These are phyloP conservation scores for Drosophila parthenogenetica DNA, from an alignment of 2,888 invertebrate species.

Conservation along the genomic window DNA sequence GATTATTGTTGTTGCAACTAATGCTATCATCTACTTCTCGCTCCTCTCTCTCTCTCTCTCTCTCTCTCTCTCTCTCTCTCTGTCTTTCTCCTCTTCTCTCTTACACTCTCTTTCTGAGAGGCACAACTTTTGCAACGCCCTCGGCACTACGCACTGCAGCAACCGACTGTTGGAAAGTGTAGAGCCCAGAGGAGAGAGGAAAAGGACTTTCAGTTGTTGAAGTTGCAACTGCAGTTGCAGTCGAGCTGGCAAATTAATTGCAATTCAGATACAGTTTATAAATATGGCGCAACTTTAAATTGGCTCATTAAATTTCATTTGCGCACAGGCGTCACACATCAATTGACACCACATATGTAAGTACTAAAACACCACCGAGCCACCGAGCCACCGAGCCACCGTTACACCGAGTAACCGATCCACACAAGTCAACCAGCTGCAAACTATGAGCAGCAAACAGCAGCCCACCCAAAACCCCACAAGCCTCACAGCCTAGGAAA, in stretches of 20 bases:
- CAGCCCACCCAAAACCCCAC: too few relatives aligned
- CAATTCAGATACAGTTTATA: constrained; percentile 73
- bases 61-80: neutral
- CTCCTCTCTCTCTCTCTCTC: neutral
- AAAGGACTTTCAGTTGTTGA: neutral
- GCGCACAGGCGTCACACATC: constrained; percentile 70
- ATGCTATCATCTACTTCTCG: neutral
- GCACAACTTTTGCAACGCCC: constrained; percentile 11
- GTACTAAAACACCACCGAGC: constrained; percentile 31
- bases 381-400: constrained; percentile 13
- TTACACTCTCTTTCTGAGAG: neutral
- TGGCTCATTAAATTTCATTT: constrained; percentile 78
- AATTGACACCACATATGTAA: constrained; percentile 66
- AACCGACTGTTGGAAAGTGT: neutral
- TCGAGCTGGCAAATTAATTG: constrained; percentile 61
- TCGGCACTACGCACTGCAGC: constrained; percentile 24
- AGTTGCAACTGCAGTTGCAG: constrained; percentile 38
- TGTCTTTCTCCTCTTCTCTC: neutral
- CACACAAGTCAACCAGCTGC: too few relatives aligned
- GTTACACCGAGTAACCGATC: too few relatives aligned
- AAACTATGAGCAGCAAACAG: too few relatives aligned
- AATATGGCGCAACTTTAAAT: constrained; percentile 73
- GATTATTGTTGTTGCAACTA: constrained; percentile 20
- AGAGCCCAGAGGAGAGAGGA: neutral
- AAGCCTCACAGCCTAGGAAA: too few relatives aligned